These are phyloP conservation scores for Octopus sinensis DNA, from an alignment of 1,140 invertebrate genomes.

Conservation along the genomic window DNA sequence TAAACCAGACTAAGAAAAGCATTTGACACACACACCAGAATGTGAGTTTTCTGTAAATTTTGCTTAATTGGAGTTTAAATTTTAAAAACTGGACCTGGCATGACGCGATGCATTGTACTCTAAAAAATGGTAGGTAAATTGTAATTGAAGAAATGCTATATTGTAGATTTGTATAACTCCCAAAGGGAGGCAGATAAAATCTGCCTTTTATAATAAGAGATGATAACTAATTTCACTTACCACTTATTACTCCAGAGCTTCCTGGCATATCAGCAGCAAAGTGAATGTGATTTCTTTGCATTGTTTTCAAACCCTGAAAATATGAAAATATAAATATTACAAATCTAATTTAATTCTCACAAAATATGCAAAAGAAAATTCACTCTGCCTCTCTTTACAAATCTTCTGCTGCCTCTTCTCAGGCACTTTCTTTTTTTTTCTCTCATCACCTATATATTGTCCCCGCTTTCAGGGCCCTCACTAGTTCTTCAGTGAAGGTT, in stretches of 20 bases:
- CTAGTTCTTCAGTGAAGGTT: no score
- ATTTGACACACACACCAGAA: no score
- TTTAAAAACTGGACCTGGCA: no score
- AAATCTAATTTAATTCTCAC: background rate
- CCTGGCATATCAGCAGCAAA: slow-evolving; percentile 66
- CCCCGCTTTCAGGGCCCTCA: background rate
- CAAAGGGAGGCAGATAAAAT: no score
- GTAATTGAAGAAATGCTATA: no score
- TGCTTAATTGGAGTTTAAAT: no score
- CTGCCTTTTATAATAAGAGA: no score
- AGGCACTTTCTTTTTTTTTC: background rate
- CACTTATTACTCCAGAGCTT: slow-evolving; percentile 63
- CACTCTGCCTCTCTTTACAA: background rate
- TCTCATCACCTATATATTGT: background rate
- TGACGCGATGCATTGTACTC: no score
- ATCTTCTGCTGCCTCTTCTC: background rate
- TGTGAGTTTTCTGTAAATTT: no score
- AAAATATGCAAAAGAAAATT: background rate
- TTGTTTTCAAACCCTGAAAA: slow-evolving; percentile 66
- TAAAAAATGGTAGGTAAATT: no score
- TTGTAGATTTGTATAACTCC: no score
- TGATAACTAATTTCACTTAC: background rate
- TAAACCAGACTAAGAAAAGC: no score
- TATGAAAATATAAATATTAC: background rate
- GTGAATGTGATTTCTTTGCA: slow-evolving; percentile 77